Conservation (phyloP, 2,888 invertebrate species). For the Eupeodes latifasciatus region DNA sequence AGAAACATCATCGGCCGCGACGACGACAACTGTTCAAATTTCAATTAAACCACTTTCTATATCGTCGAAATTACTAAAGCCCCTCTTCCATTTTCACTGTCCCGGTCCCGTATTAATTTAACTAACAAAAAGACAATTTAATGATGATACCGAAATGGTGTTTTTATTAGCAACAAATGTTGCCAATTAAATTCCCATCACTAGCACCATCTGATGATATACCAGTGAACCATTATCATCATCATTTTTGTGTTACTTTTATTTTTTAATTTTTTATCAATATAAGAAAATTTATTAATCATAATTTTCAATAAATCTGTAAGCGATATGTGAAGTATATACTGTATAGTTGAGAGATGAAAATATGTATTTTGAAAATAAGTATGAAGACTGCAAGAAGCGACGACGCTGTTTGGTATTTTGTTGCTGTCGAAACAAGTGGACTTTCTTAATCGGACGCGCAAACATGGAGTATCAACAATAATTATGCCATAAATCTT, state of each 20-base stretch:
- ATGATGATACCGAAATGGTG: slow-evolving; percentile 50
- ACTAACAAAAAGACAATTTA: background rate
- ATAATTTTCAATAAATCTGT: slow-evolving; percentile 69
- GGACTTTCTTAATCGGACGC: slow-evolving; percentile 59
- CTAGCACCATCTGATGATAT: slow-evolving; percentile 29
- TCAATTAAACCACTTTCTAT: slow-evolving; percentile 61
- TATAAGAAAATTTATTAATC: slow-evolving; percentile 53
- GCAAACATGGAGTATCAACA: slow-evolving; percentile 39
- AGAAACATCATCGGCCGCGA: slow-evolving; percentile 2
- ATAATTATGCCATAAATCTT: slow-evolving; percentile 65
- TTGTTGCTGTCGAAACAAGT: slow-evolving; percentile 40
- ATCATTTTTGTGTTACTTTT: background rate
- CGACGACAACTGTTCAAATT: slow-evolving; percentile 22
- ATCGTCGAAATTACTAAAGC: slow-evolving; percentile 37
- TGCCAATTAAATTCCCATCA: slow-evolving; percentile 72
- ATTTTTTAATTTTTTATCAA: slow-evolving; percentile 23
- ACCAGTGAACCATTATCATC: background rate
- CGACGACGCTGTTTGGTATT: background rate
- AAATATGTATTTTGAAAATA: slow-evolving; percentile 26
- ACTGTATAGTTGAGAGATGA: background rate
- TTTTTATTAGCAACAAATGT: slow-evolving; percentile 70
- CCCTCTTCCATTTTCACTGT: background rate
- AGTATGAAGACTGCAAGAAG: background rate
- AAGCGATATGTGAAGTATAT: slow-evolving; percentile 27
- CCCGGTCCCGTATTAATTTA: too few species aligned